A percentile compares a stretch with the other conserved stretches of the same genome.
These are phyloP conservation scores for Drosophila diplacantha DNA, from an alignment of 2,888 invertebrate species.

Conservation along the genomic window DNA sequence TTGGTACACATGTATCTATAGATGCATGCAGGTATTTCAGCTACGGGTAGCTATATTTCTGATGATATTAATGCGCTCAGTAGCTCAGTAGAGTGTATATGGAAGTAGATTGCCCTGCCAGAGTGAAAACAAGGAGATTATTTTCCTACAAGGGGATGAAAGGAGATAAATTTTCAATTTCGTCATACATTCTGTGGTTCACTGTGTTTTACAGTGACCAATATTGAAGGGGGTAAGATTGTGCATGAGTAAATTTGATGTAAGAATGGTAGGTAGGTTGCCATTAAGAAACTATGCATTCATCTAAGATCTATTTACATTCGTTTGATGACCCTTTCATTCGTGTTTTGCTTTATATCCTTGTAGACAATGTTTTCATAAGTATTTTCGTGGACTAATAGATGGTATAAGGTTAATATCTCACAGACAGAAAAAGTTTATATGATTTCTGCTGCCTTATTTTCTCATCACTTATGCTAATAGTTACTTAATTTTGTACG, in stretches of 20 bases:
- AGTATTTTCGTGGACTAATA: too few species aligned
- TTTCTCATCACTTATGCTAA: neutral
- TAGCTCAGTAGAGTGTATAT: neutral
- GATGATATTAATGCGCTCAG: constrained; percentile 1
- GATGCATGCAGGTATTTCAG: constrained; percentile 1
- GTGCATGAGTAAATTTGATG: neutral
- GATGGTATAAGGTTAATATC: too few species aligned
- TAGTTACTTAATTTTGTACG: neutral
- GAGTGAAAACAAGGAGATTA: neutral
- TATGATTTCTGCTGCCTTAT: neutral
- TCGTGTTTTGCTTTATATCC: too few species aligned
- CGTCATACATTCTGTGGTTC: neutral
- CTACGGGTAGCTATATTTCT: constrained; percentile 2
- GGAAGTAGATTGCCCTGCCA: neutral
- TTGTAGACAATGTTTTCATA: too few species aligned
- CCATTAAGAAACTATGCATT: too few species aligned
- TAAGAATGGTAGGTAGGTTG: too few species aligned
- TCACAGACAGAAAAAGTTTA: too few species aligned
- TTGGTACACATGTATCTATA: constrained; percentile 5
- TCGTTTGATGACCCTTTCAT: too few species aligned
- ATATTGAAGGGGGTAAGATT: neutral
- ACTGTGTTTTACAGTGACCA: neutral
- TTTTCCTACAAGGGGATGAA: neutral
- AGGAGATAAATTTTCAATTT: too few species aligned
- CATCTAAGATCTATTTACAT: too few species aligned